Evolutionary conservation across 2,797 vertebrate species (phyloP).

Genomic region (Melanitta fusca): DNA sequence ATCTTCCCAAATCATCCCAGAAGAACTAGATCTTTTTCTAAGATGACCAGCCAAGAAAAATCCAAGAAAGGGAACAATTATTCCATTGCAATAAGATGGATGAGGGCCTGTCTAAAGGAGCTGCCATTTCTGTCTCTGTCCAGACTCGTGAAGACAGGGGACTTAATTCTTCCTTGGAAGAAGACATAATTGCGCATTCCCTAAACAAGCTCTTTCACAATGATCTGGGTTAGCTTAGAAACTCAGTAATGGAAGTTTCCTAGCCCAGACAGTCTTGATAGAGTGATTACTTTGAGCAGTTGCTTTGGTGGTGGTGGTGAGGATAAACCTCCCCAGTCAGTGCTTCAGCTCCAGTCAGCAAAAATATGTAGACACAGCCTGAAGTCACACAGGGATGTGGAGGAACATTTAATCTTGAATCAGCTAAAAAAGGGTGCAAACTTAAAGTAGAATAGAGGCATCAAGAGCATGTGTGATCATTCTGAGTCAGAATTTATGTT

Average conservation of each 20-base stretch:
- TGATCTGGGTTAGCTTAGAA: not conserved
- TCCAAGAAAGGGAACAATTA: not conserved
- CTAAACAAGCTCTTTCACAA: conserved; percentile 25
- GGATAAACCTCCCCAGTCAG: not conserved
- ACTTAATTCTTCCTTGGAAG: not conserved
- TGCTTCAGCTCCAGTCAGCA: conserved; percentile 21
- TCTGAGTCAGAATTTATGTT: conserved; percentile 53
- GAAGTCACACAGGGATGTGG: not conserved
- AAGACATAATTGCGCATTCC: not conserved
- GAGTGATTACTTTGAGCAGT: not conserved
- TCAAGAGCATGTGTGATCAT: not conserved
- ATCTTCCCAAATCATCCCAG: not conserved
- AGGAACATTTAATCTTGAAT: conserved; percentile 9
- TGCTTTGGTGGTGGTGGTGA: not conserved
- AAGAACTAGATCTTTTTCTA: not conserved
- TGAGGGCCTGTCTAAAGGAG: not conserved
- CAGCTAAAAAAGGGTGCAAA: conserved; percentile 4
- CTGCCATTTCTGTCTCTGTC: not conserved
- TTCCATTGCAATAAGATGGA: not conserved
- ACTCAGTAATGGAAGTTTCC: not conserved
- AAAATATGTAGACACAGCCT: not conserved
- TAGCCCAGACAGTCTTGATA: not conserved
- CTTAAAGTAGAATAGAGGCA: not conserved
- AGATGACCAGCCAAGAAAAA: not conserved
- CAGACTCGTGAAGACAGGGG: not conserved